phyloP scores from a whole-genome alignment of 2,113 vertebrate genomes.

The Danio rerio region DNA sequence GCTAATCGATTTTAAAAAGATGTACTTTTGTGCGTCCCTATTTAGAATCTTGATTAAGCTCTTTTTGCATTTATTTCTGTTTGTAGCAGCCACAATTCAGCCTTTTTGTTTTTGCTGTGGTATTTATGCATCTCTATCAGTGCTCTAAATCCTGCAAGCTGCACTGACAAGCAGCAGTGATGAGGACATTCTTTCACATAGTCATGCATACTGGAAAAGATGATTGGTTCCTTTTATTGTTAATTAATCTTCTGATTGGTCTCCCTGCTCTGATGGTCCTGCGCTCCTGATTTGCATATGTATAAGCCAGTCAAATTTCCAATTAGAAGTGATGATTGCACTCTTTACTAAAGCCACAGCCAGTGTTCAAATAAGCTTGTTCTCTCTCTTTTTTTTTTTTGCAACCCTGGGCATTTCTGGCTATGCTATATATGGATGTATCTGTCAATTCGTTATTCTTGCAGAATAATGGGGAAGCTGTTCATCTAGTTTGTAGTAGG shows the following conservation, averaged over 20 bases:
- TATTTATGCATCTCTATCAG: background rate
- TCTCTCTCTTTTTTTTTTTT: background rate
- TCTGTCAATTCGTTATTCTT: background rate
- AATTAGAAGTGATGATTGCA: conserved; percentile 9
- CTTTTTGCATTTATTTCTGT: background rate
- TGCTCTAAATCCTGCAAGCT: background rate
- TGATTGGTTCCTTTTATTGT: conserved; percentile 42
- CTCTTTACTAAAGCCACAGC: background rate
- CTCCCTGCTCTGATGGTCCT: background rate
- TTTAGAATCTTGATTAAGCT: too few relatives aligned
- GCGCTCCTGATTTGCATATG: conserved; percentile 53
- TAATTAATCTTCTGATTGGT: conserved; percentile 53
- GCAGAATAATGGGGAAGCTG: background rate
- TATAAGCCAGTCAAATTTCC: conserved; percentile 13
- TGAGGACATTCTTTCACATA: conserved; percentile 33
- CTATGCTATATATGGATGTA: background rate
- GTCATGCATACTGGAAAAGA: conserved; percentile 39
- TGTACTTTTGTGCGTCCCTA: too few relatives aligned
- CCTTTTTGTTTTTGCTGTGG: background rate
- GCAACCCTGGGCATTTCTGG: background rate
- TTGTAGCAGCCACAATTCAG: background rate
- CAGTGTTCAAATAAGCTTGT: background rate
- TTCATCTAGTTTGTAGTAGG: background rate
- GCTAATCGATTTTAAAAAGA: background rate
- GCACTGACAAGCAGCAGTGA: conserved; percentile 23